These are phyloP conservation scores for Rhinatrema bivittatum DNA, from an alignment of 2,797 vertebrate genomes.

Conservation along the genomic window DNA sequence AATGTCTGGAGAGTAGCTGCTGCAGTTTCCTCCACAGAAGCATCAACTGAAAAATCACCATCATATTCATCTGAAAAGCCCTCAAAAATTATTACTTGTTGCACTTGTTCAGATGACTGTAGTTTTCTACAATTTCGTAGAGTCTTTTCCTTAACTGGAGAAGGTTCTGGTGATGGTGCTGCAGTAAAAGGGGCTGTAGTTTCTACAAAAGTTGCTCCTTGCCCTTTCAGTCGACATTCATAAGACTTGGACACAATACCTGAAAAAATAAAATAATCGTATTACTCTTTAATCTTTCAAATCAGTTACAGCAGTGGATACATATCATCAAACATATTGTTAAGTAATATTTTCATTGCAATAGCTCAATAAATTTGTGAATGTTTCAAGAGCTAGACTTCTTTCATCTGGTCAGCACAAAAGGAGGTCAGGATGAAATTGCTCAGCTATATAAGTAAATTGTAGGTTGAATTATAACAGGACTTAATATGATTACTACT, in stretches of 20 bases:
- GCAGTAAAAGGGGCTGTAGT: slow-evolving; percentile 61
- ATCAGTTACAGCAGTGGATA: not conserved
- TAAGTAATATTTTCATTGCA: no score
- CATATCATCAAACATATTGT: no score
- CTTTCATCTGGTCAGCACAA: no score
- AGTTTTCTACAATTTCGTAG: slow-evolving; percentile 27
- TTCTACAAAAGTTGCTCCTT: slow-evolving; percentile 89
- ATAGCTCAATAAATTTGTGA: no score
- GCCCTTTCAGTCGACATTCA: slow-evolving; percentile 92
- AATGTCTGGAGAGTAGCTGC: slow-evolving; percentile 89
- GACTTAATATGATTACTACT: no score
- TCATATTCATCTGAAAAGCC: slow-evolving; percentile 61
- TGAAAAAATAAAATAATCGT: slow-evolving; percentile 42
- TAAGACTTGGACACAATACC: slow-evolving; percentile 97
- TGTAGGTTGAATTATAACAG: no score
- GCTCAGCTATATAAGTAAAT: no score
- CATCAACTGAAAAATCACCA: slow-evolving; percentile 70
- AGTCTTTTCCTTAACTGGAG: slow-evolving; percentile 39
- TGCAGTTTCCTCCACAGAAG: slow-evolving; percentile 84
- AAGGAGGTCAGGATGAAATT: no score
- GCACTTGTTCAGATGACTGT: slow-evolving; percentile 58
- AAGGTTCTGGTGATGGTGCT: slow-evolving; percentile 45
- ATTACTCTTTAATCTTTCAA: not conserved
- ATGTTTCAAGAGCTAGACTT: no score
- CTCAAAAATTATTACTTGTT: slow-evolving; percentile 96